These are phyloP conservation scores for Toxotes chatareus DNA, from an alignment of 2,113 vertebrate genomes.

Conservation along the genomic window DNA sequence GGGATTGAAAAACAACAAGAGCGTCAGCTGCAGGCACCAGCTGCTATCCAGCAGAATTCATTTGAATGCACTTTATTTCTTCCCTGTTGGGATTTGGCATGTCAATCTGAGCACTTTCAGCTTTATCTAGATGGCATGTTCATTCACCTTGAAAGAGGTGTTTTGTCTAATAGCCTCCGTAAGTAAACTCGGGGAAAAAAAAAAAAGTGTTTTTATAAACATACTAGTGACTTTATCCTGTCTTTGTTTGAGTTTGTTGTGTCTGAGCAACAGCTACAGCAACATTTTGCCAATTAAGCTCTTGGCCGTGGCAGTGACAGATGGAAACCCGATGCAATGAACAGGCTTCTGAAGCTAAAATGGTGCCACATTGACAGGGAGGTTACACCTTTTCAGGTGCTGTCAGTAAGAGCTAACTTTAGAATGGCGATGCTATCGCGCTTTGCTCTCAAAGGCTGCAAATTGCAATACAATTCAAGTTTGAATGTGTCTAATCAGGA, in stretches of 20 bases:
- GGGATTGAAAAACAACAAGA: slow-evolving; percentile 63
- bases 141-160: slow-evolving; percentile 66
- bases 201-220: slow-evolving; percentile 24
- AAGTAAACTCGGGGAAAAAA: slow-evolving; percentile 31
- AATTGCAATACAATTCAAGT: slow-evolving; percentile 61
- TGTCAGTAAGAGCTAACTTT: slow-evolving; percentile 4
- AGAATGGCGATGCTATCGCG: slow-evolving; percentile 47
- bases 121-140: slow-evolving; percentile 54
- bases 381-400: slow-evolving; percentile 45
- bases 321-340: slow-evolving; percentile 32
- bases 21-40: slow-evolving; percentile 74
- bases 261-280: slow-evolving; percentile 16
- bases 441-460: slow-evolving; percentile 38
- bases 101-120: slow-evolving; percentile 61
- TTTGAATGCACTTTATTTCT: slow-evolving; percentile 69
- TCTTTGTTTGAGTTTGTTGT: slow-evolving; percentile 45
- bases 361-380: slow-evolving; percentile 35
- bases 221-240: slow-evolving; percentile 14
- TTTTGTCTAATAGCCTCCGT: slow-evolving; percentile 57
- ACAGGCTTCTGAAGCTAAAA: slow-evolving; percentile 2
- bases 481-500: slow-evolving; percentile 56
- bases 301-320: slow-evolving; percentile 22
- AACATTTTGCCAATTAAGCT: slow-evolving; percentile 23
- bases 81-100: slow-evolving; percentile 55
- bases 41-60: slow-evolving; percentile 71